phyloP scores from a whole-genome alignment of 2,888 invertebrate species.

The Operophtera brumata region DNA sequence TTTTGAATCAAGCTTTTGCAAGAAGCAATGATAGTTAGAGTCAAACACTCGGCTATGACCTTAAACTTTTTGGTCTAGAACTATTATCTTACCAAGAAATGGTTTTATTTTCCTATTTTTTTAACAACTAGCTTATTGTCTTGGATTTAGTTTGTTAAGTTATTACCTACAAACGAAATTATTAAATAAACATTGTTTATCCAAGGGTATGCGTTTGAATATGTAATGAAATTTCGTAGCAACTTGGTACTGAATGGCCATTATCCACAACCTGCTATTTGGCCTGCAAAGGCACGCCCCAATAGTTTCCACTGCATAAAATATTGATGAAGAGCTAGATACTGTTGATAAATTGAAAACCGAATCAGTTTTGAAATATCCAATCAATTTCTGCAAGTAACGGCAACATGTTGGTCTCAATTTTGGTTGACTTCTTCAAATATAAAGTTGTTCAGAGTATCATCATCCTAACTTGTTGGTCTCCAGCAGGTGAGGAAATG shows the following conservation, averaged over 20 bases:
- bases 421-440: slow-evolving; percentile 53
- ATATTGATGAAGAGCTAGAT: slow-evolving; percentile 30
- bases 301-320: slow-evolving; percentile 33
- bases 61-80: background rate
- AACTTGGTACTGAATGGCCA: slow-evolving; percentile 16
- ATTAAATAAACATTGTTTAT: slow-evolving; percentile 8
- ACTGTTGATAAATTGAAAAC: background rate
- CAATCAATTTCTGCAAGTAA: background rate
- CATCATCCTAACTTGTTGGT: slow-evolving; percentile 56
- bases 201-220: slow-evolving; percentile 9
- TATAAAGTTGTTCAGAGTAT: slow-evolving; percentile 56
- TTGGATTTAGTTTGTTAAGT: slow-evolving; percentile 13
- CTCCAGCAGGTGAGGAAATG: slow-evolving; percentile 45
- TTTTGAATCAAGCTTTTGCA: background rate
- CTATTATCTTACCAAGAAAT: background rate
- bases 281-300: slow-evolving; percentile 35
- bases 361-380: background rate
- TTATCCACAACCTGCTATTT: slow-evolving; percentile 36
- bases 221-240: slow-evolving; percentile 15
- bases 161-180: slow-evolving; percentile 6
- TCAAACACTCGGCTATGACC: background rate
- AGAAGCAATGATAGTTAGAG: background rate
- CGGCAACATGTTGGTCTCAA: slow-evolving; percentile 41
- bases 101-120: background rate
- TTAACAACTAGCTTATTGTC: background rate